Percentiles rank a stretch among this genome's conserved stretches.
These are phyloP conservation scores for Heliconius aoede DNA, from an alignment of 2,888 invertebrate species.

Conservation along the genomic window DNA sequence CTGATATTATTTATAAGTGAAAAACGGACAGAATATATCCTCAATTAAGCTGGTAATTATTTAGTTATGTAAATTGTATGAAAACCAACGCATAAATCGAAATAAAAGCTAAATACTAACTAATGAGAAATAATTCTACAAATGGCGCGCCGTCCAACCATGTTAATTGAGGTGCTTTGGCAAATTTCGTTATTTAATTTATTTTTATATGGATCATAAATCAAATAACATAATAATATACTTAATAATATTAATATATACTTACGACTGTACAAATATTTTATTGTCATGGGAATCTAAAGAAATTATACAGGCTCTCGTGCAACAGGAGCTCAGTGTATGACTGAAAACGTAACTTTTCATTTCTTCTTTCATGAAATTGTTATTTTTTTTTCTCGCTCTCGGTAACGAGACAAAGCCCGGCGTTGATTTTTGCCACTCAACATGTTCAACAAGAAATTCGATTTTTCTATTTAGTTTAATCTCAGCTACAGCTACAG, in stretches of 20 bases:
- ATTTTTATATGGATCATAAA: slow-evolving; percentile 1
- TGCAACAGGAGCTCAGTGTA: no score
- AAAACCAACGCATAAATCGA: not conserved
- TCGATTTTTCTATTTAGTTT: no score
- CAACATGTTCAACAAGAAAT: no score
- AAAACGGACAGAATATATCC: no score
- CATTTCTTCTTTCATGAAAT: not conserved
- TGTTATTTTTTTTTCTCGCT: not conserved
- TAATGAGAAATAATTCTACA: slow-evolving; percentile 7
- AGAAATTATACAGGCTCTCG: not conserved
- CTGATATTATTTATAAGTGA: no score
- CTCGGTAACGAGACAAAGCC: no score
- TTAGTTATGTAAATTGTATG: not conserved
- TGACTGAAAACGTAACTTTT: not conserved
- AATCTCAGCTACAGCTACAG: no score
- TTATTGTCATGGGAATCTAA: not conserved
- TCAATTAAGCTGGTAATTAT: not conserved
- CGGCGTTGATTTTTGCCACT: no score
- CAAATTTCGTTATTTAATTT: slow-evolving; percentile 3
- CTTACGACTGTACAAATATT: not conserved
- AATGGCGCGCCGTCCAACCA: slow-evolving; percentile 14
- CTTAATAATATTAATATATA: no score
- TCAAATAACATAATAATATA: not conserved
- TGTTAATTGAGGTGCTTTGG: slow-evolving; percentile 13
- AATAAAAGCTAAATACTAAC: slow-evolving; percentile 9